phyloP scores from a whole-genome alignment of 2,888 invertebrate species.

The Oscheius sp. region DNA sequence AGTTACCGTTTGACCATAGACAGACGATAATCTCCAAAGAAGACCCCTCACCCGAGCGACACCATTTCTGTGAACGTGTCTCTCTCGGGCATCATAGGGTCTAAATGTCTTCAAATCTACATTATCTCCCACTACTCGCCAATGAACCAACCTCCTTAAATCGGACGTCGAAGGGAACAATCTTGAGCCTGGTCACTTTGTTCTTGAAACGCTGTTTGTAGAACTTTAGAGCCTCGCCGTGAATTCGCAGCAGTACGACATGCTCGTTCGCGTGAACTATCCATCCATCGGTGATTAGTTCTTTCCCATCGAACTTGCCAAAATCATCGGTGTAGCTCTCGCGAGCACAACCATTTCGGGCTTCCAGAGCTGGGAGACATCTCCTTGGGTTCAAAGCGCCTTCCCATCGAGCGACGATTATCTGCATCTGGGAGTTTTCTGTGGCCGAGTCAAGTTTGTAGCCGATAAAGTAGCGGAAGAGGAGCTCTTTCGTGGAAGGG shows the following conservation, averaged over 20 bases:
- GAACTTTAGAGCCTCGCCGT: slow-evolving; percentile 61
- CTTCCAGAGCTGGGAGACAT: slow-evolving; percentile 42
- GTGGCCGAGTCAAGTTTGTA: slow-evolving; percentile 28
- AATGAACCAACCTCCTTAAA: slow-evolving; percentile 51
- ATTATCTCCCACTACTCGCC: background rate
- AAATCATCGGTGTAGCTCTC: slow-evolving; percentile 46
- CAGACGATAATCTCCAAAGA: slow-evolving; percentile 34
- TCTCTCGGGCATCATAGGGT: slow-evolving; percentile 10
- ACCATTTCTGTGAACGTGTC: background rate
- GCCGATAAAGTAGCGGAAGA: slow-evolving; percentile 34
- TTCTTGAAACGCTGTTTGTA: slow-evolving; percentile 44
- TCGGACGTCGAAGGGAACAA: slow-evolving; percentile 62
- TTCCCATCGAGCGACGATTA: slow-evolving; percentile 49
- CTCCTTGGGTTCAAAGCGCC: slow-evolving; percentile 42
- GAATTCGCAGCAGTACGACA: slow-evolving; percentile 59
- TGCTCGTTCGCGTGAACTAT: slow-evolving; percentile 51
- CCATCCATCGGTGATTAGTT: slow-evolving; percentile 57
- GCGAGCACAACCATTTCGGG: slow-evolving; percentile 36
- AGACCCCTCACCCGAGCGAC: slow-evolving; percentile 4
- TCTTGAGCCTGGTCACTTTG: slow-evolving; percentile 51
- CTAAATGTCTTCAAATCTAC: slow-evolving; percentile 20
- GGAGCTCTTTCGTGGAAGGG: background rate
- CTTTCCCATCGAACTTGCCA: slow-evolving; percentile 53
- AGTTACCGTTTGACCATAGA: slow-evolving; percentile 28
- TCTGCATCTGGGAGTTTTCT: background rate